Conservation (phyloP, 53 echinoderm and acorn worm genomes). For the Crossaster papposus region DNA sequence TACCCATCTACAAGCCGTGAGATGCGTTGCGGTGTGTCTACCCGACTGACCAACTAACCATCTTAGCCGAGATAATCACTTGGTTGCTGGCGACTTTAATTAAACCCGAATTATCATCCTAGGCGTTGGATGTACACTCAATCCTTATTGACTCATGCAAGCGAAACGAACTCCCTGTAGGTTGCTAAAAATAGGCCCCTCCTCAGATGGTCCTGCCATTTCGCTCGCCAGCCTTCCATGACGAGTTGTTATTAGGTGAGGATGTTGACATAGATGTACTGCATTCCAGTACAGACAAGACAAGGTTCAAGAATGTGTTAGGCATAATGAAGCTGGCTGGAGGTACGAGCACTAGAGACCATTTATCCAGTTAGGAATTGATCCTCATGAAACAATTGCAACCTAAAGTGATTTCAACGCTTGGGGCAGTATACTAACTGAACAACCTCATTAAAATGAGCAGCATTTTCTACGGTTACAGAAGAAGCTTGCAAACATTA, state of each 20-base stretch:
- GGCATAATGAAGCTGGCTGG: background rate
- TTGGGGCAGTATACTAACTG: too few relatives aligned
- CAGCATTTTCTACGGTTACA: too few relatives aligned
- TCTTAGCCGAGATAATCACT: background rate
- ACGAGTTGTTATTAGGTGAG: background rate
- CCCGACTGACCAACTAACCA: background rate
- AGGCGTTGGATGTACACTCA: background rate
- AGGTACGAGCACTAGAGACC: too few relatives aligned
- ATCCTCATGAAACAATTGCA: too few relatives aligned
- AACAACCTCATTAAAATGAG: too few relatives aligned
- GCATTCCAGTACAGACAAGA: background rate
- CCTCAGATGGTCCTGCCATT: background rate
- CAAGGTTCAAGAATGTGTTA: background rate
- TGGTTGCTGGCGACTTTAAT: background rate
- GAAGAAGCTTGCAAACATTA: too few relatives aligned
- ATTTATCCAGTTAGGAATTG: too few relatives aligned
- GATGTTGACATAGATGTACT: background rate
- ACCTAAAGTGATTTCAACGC: too few relatives aligned
- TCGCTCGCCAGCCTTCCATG: background rate
- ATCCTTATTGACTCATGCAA: background rate
- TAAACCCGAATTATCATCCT: background rate
- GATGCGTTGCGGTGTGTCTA: background rate
- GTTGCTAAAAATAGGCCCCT: background rate
- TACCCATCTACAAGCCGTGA: background rate
- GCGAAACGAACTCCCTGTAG: background rate